Percentiles rank a stretch among this genome's conserved stretches.
These are phyloP conservation scores for Smithornis capensis DNA, from an alignment of 2,113 vertebrate species.

Conservation along the genomic window DNA sequence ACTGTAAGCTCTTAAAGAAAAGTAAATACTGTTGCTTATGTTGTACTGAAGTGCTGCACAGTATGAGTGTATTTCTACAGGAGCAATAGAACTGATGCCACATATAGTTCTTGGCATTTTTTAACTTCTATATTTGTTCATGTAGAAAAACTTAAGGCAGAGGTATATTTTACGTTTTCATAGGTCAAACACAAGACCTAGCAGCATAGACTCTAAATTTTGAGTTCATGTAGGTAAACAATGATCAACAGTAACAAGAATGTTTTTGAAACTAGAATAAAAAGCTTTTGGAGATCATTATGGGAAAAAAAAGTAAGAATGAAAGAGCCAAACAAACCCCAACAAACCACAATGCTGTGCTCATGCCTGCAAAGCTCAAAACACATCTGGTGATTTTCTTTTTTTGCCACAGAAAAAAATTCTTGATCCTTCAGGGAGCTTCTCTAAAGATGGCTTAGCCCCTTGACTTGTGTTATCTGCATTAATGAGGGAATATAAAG, in stretches of 20 bases:
- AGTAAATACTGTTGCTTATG: neutral
- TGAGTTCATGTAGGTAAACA: neutral
- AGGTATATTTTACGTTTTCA: neutral
- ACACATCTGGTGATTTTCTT: neutral
- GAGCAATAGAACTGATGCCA: neutral
- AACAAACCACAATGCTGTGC: neutral
- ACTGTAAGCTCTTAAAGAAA: neutral
- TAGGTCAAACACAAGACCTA: neutral
- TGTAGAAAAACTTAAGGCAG: fast-evolving
- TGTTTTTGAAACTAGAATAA: slow-evolving; percentile 30
- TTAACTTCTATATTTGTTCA: neutral
- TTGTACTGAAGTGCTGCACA: neutral
- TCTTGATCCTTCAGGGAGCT: neutral
- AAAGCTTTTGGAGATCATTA: neutral
- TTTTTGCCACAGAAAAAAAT: neutral
- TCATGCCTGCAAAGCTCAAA: neutral
- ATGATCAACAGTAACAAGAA: slow-evolving; percentile 20
- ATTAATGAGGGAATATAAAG: neutral
- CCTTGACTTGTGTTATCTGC: too few relatives aligned
- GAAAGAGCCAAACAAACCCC: neutral
- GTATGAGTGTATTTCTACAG: neutral
- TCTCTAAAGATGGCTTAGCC: neutral
- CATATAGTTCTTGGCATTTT: neutral
- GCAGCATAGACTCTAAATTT: neutral
- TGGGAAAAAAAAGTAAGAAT: neutral